Evolutionary conservation across 2,888 invertebrate species (phyloP).

Genomic region (Arctia plantaginis): DNA sequence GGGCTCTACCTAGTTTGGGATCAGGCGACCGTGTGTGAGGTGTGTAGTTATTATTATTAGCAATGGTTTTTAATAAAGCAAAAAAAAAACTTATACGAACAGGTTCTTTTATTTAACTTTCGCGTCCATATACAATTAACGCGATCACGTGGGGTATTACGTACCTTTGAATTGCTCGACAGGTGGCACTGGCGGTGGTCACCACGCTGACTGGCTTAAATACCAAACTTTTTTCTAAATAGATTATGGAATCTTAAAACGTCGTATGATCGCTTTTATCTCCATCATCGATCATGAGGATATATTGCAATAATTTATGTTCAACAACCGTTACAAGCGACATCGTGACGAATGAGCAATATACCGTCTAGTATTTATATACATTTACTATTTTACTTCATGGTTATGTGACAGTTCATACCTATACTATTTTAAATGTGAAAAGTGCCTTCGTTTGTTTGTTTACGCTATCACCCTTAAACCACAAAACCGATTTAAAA

Average conservation of each 20-base stretch:
- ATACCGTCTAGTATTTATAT: background rate
- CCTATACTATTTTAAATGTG: no score
- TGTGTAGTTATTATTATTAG: no score
- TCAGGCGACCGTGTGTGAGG: no score
- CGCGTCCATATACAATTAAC: background rate
- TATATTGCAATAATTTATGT: background rate
- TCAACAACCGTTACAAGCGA: background rate
- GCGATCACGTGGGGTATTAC: background rate
- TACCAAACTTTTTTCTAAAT: background rate
- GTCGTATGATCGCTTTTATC: background rate
- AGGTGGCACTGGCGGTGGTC: background rate
- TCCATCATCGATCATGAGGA: background rate
- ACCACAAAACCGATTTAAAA: no score
- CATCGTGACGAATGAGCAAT: background rate
- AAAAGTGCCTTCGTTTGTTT: no score
- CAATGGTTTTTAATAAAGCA: background rate
- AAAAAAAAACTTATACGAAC: background rate
- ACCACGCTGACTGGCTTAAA: background rate
- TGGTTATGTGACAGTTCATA: no score
- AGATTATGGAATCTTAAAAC: constrained; percentile 1
- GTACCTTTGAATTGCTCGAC: background rate
- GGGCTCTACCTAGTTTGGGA: no score
- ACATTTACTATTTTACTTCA: no score
- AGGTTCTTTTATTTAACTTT: background rate
- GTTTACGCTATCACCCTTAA: no score